These are phyloP conservation scores for Agapornis roseicollis DNA, from an alignment of 2,113 vertebrate genomes.

Conservation along the genomic window DNA sequence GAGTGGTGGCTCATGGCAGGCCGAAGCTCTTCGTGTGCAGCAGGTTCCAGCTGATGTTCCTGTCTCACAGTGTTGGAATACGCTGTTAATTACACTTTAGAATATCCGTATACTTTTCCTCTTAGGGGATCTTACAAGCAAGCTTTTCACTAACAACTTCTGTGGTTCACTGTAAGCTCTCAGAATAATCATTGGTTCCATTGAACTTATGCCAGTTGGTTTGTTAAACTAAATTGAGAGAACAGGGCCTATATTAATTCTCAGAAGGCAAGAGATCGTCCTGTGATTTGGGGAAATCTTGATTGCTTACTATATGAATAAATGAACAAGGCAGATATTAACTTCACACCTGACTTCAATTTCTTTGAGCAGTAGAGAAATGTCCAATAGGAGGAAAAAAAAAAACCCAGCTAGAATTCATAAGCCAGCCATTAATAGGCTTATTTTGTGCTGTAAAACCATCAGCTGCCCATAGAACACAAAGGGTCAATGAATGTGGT, in stretches of 20 bases:
- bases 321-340: slow-evolving; percentile 60
- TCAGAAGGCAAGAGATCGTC: slow-evolving; percentile 43
- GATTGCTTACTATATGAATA: slow-evolving; percentile 53
- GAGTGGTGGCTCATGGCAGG: neutral
- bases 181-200: slow-evolving; percentile 41
- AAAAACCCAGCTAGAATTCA: neutral
- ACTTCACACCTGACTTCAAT: slow-evolving; percentile 58
- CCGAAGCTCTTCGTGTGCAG: neutral
- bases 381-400: slow-evolving; percentile 19
- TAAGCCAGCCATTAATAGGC: slow-evolving; percentile 6
- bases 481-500: neutral
- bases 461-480: slow-evolving; percentile 40
- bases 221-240: slow-evolving; percentile 49
- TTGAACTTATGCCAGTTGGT: slow-evolving; percentile 59
- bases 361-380: slow-evolving; percentile 33
- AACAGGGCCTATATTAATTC: slow-evolving; percentile 26
- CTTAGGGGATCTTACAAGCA: slow-evolving; percentile 19
- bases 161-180: slow-evolving; percentile 17
- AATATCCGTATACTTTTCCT: slow-evolving; percentile 49
- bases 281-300: slow-evolving; percentile 62
- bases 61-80: neutral
- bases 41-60: neutral
- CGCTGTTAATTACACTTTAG: slow-evolving; percentile 15
- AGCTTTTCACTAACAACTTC: neutral
- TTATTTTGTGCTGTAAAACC: slow-evolving; percentile 41